Base-by-base conservation (phyloP, 1,140 invertebrate species). In the Battus philenor region DNA sequence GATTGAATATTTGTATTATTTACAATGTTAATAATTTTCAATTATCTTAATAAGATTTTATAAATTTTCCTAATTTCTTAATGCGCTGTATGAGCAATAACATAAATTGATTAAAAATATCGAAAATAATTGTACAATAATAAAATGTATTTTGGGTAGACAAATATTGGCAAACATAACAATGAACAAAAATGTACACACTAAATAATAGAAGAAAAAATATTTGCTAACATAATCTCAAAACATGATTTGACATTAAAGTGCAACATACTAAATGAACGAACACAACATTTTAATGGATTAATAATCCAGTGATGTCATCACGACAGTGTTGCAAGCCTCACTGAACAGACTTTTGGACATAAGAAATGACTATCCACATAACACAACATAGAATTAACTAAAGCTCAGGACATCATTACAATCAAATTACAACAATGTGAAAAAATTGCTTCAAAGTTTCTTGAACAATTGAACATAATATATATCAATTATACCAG, bases 91-190 rank as follows among this genome's bases (percentile, higher is more conserved):
- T 73, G 76, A 72, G 71, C 78, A 79, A 81, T 68, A 74, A 74
- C 61, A 58, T 70, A 76, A 74, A 59, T 72, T 61, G 54, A 62
- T 68, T 70, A 50, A 68, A 57, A 59, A 60, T 64, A 67, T 61
- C 44, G 56, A 59, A 78, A 69, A 68, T 66, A 55, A 77, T 70
- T 70, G 59, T 65, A 74, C 67, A 74, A 62, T 60, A 60, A 64
- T 68, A 76, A 76, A 59, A 70, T 54, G 68, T 68, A 75, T 72
- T 55, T 73, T 41, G 65, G 59, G 57, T 53, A 68, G 62, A 71
- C 53, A 68, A 68, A 68, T 64, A 60, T 62, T 51, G 66, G 59
- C 74, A 83, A 84, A 84, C 80, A 77, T 84, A 84, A 84, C 77
- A 84, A 84, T 62, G 52, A 80, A 80, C 68, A 73, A 71, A 73